phyloP scores from a whole-genome alignment of 2,888 invertebrate genomes.

The Dasypolia templi region DNA sequence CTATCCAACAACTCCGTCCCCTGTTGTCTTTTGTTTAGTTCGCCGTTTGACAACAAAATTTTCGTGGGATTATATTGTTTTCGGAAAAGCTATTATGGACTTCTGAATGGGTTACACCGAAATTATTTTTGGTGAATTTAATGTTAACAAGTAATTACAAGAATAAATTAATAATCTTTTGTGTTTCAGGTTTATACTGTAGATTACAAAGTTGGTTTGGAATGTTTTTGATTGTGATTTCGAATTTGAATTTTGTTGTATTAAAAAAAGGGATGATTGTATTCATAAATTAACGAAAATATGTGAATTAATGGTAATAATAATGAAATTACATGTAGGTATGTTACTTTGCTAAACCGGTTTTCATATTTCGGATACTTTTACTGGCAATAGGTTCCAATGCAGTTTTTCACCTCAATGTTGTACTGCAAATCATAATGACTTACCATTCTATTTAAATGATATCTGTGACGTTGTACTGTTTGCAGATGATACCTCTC shows the following conservation, averaged over 20 bases:
- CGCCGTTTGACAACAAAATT: constrained; percentile 58
- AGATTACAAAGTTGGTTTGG: constrained; percentile 18
- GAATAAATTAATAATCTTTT: constrained; percentile 62
- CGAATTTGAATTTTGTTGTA: constrained; percentile 3
- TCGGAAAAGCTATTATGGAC: constrained; percentile 58
- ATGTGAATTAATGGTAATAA: neutral
- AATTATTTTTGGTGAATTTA: constrained; percentile 62
- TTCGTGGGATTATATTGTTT: constrained; percentile 65
- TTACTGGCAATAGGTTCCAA: neutral
- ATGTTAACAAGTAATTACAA: constrained; percentile 64
- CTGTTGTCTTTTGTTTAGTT: constrained; percentile 57
- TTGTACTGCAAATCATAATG: neutral
- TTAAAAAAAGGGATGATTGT: constrained; percentile 1
- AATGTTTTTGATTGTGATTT: constrained; percentile 32
- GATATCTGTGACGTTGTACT: no score
- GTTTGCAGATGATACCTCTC: no score
- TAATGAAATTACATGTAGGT: neutral
- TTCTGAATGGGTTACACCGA: constrained; percentile 49
- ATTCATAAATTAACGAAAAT: neutral
- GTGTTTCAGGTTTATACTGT: constrained; percentile 29
- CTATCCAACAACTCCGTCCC: neutral
- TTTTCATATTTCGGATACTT: neutral
- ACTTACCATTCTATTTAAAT: no score
- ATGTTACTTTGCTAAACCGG: neutral
- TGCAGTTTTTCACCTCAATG: neutral